Base-by-base conservation (phyloP, 2,797 vertebrate genomes). In the Falco berigora region DNA sequence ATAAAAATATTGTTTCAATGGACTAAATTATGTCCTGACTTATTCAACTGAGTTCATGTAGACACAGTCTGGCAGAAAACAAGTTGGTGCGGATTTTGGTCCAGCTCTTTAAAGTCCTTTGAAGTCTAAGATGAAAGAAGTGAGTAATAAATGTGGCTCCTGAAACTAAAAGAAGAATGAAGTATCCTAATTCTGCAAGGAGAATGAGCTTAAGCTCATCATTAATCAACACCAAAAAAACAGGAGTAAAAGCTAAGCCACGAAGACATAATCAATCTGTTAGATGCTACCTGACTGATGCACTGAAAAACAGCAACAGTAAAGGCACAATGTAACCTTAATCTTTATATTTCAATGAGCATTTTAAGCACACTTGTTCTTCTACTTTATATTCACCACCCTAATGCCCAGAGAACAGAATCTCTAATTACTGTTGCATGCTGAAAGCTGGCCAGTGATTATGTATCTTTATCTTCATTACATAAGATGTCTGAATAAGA, bases 391-490 rank as follows among this genome's bases (percentile, higher is more conserved):
- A 72, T 90, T 96, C 59, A 58, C 53, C 42, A 42, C 53, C 64
- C 34, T 34, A 53, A 44, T 59, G 55, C 82, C 90, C 77, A 83
- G 72, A 94, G 88, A 84, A 80, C 66, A 91, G 79, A 71, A 94
- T 86, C 67, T 94, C 59, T 95, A 96, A 96, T 96, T 96, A 95
- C 78, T 83, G 86, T 67, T 91, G 38, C 25, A 9, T 8, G 87
- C 90, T 78, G 36, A 91, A 86, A 92, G 91, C 80, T 92, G 91
- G 30, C 32, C 67, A 47, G 86, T 96, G 92, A 97, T 96, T 94
- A 94, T 22, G 4, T 28, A 59, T 34, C 84, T 82, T 89, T 58
- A 47, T 88, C 94, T 93, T 94, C 86, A 77, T 93, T 92, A 94
- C 59, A 55, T 36, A 63, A 88, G 67, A 8, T 28, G 85, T 55